Conservation (phyloP, 1,140 invertebrate genomes). For the Leptopilina clavipes region DNA sequence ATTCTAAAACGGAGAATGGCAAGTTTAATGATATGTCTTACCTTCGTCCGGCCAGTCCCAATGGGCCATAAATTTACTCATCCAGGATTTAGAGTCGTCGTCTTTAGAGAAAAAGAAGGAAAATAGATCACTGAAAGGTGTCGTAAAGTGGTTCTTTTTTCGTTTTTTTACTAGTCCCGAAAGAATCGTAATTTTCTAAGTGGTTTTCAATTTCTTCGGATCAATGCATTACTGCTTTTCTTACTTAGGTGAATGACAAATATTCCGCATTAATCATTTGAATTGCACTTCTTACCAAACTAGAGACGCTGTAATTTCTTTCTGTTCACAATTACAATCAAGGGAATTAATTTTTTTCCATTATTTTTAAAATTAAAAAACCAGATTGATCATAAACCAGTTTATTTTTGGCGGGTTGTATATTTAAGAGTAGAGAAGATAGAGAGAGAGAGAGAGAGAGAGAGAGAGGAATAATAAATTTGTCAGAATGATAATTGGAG, state of each 20-base stretch:
- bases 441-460: neutral
- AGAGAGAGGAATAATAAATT: no score
- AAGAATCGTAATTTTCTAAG: conserved; percentile 36
- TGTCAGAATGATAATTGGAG: no score
- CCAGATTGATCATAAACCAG: no score
- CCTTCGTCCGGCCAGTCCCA: conserved; percentile 5
- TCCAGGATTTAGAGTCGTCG: conserved; percentile 15
- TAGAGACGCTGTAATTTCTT: no score
- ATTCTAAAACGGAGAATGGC: no score
- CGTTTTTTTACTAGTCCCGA: conserved; percentile 23
- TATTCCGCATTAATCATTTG: conserved; percentile 22
- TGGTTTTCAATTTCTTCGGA: conserved; percentile 40
- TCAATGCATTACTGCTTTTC: conserved; percentile 40
- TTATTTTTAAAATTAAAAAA: no score
- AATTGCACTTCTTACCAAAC: neutral
- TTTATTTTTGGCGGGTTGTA: no score
- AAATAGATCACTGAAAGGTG: conserved; percentile 30
- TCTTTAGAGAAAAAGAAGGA: conserved; percentile 26
- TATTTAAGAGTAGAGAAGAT: neutral
- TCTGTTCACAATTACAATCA: no score
- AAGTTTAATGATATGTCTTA: neutral
- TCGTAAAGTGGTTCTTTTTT: conserved; percentile 34
- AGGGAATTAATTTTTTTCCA: no score
- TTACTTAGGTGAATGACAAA: conserved; percentile 36
- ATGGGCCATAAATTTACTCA: conserved; percentile 24